Base-by-base conservation (phyloP, 2,797 vertebrate genomes). In the Loris lydekkerianus region DNA sequence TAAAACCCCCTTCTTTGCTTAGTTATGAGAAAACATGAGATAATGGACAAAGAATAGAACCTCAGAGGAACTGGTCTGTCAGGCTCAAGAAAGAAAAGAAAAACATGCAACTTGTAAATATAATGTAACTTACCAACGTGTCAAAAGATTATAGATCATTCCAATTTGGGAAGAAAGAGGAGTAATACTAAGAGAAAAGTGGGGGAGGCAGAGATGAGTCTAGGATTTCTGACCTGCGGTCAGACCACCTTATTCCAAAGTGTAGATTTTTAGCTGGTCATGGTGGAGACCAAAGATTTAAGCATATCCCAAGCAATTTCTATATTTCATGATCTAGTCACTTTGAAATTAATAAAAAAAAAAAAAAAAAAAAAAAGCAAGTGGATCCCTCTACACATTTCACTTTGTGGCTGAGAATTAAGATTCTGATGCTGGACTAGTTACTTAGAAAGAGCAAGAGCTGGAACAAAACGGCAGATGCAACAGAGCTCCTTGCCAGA, bases 81-180 rank as follows among this genome's bases (percentile, higher is more conserved):
- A 18, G 72, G 18, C 37, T 78, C 23, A 53, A 65, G 34, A 88
- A 72, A 23, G 43, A 53, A 53, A 34, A 69, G 34, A 70, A n/a
- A 63, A n/a, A 80, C 29, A 40, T 23, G 11, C 14, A 87, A 85
- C 65, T 72, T 93, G 6, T 37, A 65, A 78, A 76, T 29, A 91
- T 21, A 58, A 49, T 75, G n/a, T 70, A 93, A 86, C 90, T 76
- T 40, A 25, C 25, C 20, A 77, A 49, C 10, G 31, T 4, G 27
- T 73, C 31, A 86, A 93, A 91, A 77, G n/a, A 56, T n/a, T 72
- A 73, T 9, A 93, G 2, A 67, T 88, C 60, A 91, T 80, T 94
- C 75, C 21, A 82, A 46, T 53, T 78, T 86, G 70, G 53, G 46
- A n/a, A 67, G 11, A 92, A 69, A 82, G 86, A 76, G 23, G 60